Conservation (phyloP, 2,113 vertebrate genomes). For the Microtus montanus region DNA sequence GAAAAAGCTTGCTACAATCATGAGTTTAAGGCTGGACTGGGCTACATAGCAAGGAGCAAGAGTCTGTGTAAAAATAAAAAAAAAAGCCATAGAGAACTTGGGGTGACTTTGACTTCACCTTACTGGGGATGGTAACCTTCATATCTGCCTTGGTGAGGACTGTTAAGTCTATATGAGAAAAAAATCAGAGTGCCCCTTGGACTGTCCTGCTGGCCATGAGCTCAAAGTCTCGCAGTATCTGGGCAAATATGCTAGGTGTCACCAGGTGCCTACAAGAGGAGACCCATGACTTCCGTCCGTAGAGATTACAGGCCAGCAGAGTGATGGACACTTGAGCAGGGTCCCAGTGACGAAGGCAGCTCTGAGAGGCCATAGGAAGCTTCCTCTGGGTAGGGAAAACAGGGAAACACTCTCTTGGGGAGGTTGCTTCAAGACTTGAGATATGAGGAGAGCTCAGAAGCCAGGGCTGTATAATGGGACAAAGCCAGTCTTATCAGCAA, state of each 20-base stretch:
- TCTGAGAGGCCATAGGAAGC: not conserved
- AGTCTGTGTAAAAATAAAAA: not conserved
- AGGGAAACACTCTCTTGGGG: not conserved
- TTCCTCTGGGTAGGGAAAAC: not conserved
- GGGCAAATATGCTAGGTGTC: rapidly evolving
- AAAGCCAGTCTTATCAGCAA: not conserved
- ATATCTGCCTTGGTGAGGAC: not conserved
- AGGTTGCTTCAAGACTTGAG: not conserved
- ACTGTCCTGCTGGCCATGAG: not conserved
- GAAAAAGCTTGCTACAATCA: not conserved
- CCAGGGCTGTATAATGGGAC: not conserved
- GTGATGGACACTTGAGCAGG: no score
- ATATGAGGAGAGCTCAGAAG: not conserved
- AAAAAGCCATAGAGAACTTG: not conserved
- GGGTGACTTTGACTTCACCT: not conserved
- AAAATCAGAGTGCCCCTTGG: rapidly evolving
- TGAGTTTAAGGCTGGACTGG: not conserved
- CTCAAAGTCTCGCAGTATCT: not conserved
- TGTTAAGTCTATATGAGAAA: rapidly evolving
- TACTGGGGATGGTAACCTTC: rapidly evolving
- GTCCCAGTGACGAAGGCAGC: not conserved
- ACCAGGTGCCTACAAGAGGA: rapidly evolving
- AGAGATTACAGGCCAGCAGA: not conserved
- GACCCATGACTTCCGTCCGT: rapidly evolving
- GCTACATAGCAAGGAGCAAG: not conserved